These are phyloP conservation scores for Loris lydekkerianus DNA, from an alignment of 2,797 vertebrate genomes.

Conservation along the genomic window DNA sequence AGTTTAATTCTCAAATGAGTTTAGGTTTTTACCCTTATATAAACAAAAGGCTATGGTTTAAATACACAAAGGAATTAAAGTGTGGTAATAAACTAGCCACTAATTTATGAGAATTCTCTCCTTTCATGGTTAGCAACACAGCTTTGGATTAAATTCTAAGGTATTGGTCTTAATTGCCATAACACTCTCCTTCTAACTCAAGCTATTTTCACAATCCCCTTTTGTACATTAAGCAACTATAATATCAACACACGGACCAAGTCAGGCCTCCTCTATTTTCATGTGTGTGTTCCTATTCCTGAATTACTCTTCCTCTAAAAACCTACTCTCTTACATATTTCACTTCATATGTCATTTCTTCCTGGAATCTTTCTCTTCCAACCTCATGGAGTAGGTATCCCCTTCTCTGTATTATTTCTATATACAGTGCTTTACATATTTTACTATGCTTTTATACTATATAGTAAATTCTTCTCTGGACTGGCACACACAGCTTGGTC, in stretches of 20 bases:
- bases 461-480: background rate
- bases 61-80: slow-evolving; percentile 21
- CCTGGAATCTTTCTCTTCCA: background rate
- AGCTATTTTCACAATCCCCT: background rate
- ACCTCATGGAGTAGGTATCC: background rate
- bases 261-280: background rate
- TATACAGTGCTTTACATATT: background rate
- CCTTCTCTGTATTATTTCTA: background rate
- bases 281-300: background rate
- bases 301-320: slow-evolving; percentile 21
- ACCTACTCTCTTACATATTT: background rate
- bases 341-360: background rate
- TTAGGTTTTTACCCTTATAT: background rate
- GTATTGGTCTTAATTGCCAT: background rate
- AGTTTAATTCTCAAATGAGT: background rate
- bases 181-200: background rate
- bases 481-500: background rate
- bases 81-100: background rate
- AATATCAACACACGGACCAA: background rate
- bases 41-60: slow-evolving; percentile 1
- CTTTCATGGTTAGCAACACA: background rate
- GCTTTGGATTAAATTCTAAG: slow-evolving; percentile 26
- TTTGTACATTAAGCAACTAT: background rate
- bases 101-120: background rate
- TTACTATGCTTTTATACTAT: background rate